A percentile compares a stretch with the other conserved stretches of the same genome.
phyloP scores from a whole-genome alignment of 2,113 vertebrate genomes.

The Chlamydotis undulata region DNA sequence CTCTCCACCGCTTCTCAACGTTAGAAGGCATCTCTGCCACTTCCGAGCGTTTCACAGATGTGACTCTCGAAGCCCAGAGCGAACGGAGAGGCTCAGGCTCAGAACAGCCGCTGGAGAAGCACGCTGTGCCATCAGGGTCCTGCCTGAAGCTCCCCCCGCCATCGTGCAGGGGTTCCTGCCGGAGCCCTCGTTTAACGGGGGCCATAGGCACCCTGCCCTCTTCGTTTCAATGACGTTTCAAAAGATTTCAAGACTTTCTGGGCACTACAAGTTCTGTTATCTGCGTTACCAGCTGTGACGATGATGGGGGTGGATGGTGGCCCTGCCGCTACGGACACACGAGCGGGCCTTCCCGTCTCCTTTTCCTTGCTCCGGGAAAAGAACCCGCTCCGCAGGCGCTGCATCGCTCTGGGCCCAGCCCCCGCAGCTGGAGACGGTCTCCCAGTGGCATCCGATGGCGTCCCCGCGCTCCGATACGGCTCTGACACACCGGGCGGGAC shows the following conservation, averaged over 20 bases:
- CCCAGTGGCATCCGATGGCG: neutral
- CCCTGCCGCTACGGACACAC: fast-evolving
- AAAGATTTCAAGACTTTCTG: neutral
- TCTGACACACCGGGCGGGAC: neutral
- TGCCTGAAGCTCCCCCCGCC: neutral
- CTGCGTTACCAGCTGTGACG: neutral
- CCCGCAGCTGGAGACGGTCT: neutral
- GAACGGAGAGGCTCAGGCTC: neutral
- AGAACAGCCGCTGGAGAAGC: neutral
- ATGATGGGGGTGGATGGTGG: neutral
- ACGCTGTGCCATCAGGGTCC: fast-evolving
- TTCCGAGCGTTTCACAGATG: neutral
- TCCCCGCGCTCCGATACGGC: neutral
- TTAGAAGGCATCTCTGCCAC: neutral
- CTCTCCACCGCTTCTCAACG: neutral
- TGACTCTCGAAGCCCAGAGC: neutral
- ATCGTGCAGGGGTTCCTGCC: neutral
- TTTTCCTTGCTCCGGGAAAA: neutral
- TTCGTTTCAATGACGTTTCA: neutral
- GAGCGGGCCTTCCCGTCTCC: neutral
- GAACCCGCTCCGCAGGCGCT: neutral
- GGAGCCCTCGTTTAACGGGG: neutral
- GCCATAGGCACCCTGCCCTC: neutral
- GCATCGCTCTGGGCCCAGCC: fast-evolving
- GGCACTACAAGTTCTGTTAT: neutral